Percentiles rank a stretch among this genome's conserved stretches.
Evolutionary conservation across 2,797 vertebrate species (phyloP).

Genomic region (Dromococcyx pavoninus): DNA sequence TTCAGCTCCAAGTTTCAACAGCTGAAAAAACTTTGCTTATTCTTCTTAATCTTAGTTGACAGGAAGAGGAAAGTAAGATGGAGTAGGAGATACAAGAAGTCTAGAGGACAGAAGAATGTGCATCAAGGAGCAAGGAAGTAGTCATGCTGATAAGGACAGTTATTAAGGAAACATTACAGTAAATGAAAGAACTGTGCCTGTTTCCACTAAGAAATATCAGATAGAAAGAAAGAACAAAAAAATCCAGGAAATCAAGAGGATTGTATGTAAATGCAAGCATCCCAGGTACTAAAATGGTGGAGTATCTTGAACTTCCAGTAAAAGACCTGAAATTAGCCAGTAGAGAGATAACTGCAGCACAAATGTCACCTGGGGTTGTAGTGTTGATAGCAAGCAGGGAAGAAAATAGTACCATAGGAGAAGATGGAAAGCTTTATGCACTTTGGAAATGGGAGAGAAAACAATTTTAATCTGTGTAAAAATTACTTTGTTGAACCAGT

Average conservation of each 20-base stretch:
- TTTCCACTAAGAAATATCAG: not conserved
- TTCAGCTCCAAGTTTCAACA: not conserved
- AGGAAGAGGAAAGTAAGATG: not conserved
- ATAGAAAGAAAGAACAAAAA: not conserved
- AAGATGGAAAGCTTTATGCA: not conserved
- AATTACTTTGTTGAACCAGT: not conserved
- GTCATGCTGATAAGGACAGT: not conserved
- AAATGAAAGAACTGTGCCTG: not conserved
- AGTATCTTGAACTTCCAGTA: not conserved
- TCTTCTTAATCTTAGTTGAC: not conserved
- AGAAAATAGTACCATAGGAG: not conserved
- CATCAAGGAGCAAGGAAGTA: not conserved
- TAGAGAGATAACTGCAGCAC: not conserved
- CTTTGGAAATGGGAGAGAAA: not conserved
- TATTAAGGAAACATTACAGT: not conserved
- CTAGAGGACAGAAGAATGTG: not conserved
- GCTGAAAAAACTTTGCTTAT: not conserved
- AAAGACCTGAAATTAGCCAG: not conserved
- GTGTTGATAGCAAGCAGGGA: fast-evolving
- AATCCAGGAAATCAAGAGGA: fast-evolving
- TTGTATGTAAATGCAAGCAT: not conserved
- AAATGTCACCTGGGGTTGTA: not conserved
- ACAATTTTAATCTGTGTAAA: not conserved
- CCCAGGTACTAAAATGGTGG: not conserved
- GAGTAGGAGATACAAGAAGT: not conserved